A percentile compares a stretch with the other conserved stretches of the same genome.
Conservation (phyloP, 2,113 vertebrate genomes). For the Actenoides lindsayi region DNA sequence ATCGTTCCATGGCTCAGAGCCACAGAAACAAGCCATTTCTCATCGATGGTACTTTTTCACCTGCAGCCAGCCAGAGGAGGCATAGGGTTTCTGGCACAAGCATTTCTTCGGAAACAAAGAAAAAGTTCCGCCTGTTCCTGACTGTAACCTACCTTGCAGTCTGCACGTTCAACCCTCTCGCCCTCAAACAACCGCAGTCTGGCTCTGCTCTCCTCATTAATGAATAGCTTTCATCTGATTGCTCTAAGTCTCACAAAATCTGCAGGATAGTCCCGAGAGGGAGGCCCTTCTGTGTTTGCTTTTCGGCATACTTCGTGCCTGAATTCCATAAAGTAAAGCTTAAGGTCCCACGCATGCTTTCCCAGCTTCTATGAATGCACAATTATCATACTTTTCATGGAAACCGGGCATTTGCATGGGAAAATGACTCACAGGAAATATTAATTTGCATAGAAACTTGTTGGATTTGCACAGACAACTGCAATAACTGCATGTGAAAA, state of each 20-base stretch:
- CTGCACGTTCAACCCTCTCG: not conserved
- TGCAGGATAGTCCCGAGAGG: not conserved
- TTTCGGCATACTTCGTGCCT: not conserved
- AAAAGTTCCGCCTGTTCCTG: not conserved
- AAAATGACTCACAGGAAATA: conserved; percentile 71
- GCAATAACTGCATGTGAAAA: conserved; percentile 60
- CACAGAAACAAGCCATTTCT: conserved; percentile 46
- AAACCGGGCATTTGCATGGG: conserved; percentile 68
- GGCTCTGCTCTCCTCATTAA: not conserved
- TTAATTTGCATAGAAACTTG: conserved; percentile 65
- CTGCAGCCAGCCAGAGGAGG: not conserved
- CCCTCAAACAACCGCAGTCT: not conserved
- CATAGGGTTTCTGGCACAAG: conserved; percentile 20
- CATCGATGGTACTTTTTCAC: conserved; percentile 26
- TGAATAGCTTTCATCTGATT: not conserved
- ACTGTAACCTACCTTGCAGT: not conserved
- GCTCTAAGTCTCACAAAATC: not conserved
- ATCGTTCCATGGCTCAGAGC: not conserved
- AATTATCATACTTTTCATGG: conserved; percentile 63
- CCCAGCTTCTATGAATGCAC: conserved; percentile 59
- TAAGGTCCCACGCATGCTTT: conserved; percentile 67
- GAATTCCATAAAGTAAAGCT: conserved; percentile 32
- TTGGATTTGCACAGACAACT: conserved; percentile 56
- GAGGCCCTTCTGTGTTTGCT: conserved; percentile 24
- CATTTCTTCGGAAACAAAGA: not conserved